Evolutionary conservation across 2,888 invertebrate species (phyloP), one percentile per base, ranked within the genome.

Genomic region (Isoperla grammatica): DNA sequence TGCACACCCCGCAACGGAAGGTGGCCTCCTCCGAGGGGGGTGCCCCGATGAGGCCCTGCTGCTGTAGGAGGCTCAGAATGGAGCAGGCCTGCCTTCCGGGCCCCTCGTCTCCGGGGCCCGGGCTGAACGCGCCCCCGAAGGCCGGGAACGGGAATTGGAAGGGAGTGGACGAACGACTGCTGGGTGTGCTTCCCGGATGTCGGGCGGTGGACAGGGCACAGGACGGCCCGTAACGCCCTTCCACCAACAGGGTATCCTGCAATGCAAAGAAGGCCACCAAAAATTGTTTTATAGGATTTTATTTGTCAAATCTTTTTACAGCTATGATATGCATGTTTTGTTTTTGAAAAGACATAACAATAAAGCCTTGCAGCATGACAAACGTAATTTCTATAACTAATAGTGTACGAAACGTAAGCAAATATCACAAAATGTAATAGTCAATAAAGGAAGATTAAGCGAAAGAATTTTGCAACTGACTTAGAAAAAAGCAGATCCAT

Each of bases 261-360:
- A 65, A 67, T 69, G 65, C 9, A 65, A 67, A 39, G 56, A 59
- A 20, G 61, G 49, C 40, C 22, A 35, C 37, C 15, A 39, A 45
- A 61, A 54, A 37, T 56, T 56, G 60, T 61, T 64, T 63, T 66
- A 62, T 65, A 66, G 64, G 61, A 64, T 84, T 85, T 86, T 86
- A 86, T 86, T 86, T 85, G 84, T 85, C 85, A 86, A 85, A 83
- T 86, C 84, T 81, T 81, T 85, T 88, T 88, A 89, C 88, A 88
- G 86, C 88, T 89, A 89, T 89, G 88, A 89, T 89, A 89, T 89
- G 89, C 89, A 88, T 88, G 86, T 76, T 82, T 83, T 85, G 83
- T 81, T 84, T 83, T 82, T 82, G 29, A 82, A 84, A 79, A 74
- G 72, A 67, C 66, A 67, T 66, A 75, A 74, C 78, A 79, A 78